A percentile compares a stretch with the other conserved stretches of the same genome.
phyloP scores from a whole-genome alignment of 1,140 invertebrate species.

The Samia ricini region DNA sequence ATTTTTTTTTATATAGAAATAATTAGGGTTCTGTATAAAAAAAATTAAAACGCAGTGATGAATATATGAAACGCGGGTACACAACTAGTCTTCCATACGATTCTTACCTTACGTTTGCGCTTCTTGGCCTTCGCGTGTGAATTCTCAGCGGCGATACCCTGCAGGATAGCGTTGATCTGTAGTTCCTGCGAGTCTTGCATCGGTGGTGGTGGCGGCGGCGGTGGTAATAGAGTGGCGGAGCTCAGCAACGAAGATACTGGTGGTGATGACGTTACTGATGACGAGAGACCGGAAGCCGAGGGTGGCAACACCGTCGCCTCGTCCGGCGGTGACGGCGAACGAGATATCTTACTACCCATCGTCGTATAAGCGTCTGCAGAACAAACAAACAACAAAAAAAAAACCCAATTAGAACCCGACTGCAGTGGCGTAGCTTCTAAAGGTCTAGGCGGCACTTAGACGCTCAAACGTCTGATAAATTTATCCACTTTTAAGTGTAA shows the following conservation, averaged over 20 bases:
- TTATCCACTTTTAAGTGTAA: no score
- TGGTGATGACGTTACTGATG: background rate
- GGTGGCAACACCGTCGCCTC: conserved; percentile 45
- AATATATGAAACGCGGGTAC: no score
- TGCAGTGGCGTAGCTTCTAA: no score
- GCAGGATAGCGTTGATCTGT: conserved; percentile 72
- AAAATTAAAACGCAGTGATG: no score
- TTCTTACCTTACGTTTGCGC: conserved; percentile 44
- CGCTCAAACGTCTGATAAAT: no score
- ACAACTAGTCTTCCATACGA: no score
- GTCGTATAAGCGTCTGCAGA: conserved; percentile 71
- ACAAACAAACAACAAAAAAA: background rate
- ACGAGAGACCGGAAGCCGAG: conserved; percentile 7
- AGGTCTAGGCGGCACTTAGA: no score
- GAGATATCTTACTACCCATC: conserved; percentile 58
- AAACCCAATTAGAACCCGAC: no score
- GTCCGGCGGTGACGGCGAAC: conserved; percentile 3
- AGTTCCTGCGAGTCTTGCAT: conserved; percentile 61
- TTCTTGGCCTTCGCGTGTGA: conserved; percentile 36
- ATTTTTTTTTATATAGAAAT: no score
- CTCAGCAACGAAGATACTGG: background rate
- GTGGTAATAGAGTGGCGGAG: background rate
- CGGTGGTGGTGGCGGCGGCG: conserved; percentile 13
- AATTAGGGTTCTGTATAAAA: no score
- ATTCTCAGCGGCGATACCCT: conserved; percentile 64